A percentile compares a stretch with the other conserved stretches of the same genome.
Evolutionary conservation across 1,140 invertebrate genomes (phyloP).

Genomic region (Augochlora pura): DNA sequence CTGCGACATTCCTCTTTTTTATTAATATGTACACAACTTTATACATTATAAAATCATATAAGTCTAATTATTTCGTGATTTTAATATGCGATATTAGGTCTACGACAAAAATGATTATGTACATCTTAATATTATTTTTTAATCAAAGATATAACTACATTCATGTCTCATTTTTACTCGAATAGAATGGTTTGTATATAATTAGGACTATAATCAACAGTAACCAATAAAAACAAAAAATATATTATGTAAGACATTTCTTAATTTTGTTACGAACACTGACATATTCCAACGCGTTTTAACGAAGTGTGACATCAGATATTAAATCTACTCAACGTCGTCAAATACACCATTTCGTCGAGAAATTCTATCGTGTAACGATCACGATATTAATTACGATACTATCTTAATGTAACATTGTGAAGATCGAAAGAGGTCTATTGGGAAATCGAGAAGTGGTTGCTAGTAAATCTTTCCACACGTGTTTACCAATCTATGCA

Average conservation of each 20-base stretch:
- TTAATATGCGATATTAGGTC: too few species aligned
- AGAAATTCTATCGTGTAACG: neutral
- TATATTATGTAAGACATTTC: constrained; percentile 16
- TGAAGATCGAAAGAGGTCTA: too few species aligned
- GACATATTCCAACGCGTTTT: neutral
- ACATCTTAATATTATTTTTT: too few species aligned
- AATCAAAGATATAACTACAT: neutral
- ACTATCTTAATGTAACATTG: too few species aligned
- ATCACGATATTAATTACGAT: too few species aligned
- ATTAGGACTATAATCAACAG: neutral
- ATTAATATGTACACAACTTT: constrained; percentile 22
- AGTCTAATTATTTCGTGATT: neutral
- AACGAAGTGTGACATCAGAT: neutral
- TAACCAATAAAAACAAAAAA: neutral
- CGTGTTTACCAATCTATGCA: neutral
- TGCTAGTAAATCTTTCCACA: neutral
- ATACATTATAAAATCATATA: neutral
- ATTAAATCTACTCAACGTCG: neutral
- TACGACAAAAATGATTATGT: neutral
- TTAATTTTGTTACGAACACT: neutral
- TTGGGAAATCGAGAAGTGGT: neutral
- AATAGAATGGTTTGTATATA: neutral
- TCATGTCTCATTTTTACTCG: neutral
- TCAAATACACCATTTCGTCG: neutral
- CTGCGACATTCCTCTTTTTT: constrained; percentile 38